Evolutionary conservation across 53 echinoderm and acorn worm species (phyloP), one percentile per base, ranked within the genome.

Genomic region (Temnopleurus reevesii): DNA sequence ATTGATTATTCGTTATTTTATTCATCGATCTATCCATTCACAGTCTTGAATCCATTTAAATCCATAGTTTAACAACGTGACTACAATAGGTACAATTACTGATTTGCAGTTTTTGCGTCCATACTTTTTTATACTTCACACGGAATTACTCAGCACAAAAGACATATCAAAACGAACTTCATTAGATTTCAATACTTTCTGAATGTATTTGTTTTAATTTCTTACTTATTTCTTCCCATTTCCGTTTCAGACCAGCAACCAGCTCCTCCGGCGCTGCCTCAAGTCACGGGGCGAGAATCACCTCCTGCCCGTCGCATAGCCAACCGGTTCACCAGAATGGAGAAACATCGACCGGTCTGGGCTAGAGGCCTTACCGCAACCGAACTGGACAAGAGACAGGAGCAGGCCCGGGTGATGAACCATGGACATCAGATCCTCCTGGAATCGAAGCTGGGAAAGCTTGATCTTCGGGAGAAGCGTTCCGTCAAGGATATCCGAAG

Each of bases 341-440:
- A 89, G 45, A 89, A 84, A 77, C 92, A 92, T 36, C 56, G 84
- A 3, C 88, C 88, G 19, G 29, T 66, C 49, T 87, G 65, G 66
- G 49, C 46, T 71, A 82, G 89, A 23, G 87, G 90, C 12, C 47
- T 93, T 9, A 89, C 91, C 53, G 93, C 93, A 9, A 53, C 51
- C 29, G 89, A 91, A 15, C 89, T 76, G n/a, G 93, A 93, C 91
- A 77, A 86, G 24, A 84, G 81, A 51, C 29, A 63, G 64, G 93
- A 93, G 44, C 89, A 91, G 27, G 93, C 93, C 84, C 89, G 93
- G 1, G 23, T 77, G 17, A 57, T 77, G 19, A 93, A 93, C 91
- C 89, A 80, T 26, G 91, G 89, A 3, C 89, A 93, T 26, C 85
- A 93, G 56, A 53, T 60, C 9, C 86, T 93, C 8, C 91, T 93